These are phyloP conservation scores for Holacanthella duospinosa DNA, from an alignment of 2,888 invertebrate genomes.

Conservation along the genomic window DNA sequence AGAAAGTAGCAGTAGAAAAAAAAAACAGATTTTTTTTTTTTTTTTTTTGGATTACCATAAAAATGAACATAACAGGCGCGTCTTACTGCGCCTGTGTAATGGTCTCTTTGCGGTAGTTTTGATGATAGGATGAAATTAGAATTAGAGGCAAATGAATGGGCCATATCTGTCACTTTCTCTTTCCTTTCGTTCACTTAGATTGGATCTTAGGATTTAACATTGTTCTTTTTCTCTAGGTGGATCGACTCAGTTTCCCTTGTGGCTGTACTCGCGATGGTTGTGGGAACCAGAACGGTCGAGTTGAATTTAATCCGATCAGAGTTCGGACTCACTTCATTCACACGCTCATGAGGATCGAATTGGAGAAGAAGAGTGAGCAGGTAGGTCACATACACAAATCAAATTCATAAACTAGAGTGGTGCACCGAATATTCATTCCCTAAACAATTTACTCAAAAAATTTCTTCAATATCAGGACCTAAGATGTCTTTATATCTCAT, in stretches of 20 bases:
- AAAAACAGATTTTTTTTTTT: too few species aligned
- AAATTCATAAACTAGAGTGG: too few species aligned
- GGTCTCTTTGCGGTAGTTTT: too few species aligned
- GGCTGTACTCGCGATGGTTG: constrained; percentile 92
- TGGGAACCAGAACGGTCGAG: constrained; percentile 79
- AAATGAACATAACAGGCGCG: too few species aligned
- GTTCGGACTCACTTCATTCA: constrained; percentile 95
- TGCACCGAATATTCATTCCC: background rate
- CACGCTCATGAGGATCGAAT: constrained; percentile 82
- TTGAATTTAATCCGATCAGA: constrained; percentile 90
- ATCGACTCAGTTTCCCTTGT: constrained; percentile 90
- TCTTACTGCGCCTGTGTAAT: too few species aligned
- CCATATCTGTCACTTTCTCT: too few species aligned
- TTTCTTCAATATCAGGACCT: background rate
- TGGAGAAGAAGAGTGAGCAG: constrained; percentile 61
- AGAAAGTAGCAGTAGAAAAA: too few species aligned
- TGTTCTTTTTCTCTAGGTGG: constrained; percentile 51
- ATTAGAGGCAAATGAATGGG: too few species aligned
- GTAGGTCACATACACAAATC: constrained; percentile 18
- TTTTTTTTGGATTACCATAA: too few species aligned
- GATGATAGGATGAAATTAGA: too few species aligned
- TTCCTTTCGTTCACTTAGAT: background rate
- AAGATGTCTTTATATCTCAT: background rate
- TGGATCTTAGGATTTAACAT: too few species aligned
- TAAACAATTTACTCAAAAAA: background rate